Percentiles rank a stretch among this genome's conserved stretches.
Conservation (phyloP, 2,113 vertebrate species). For the Prunella himalayana region DNA sequence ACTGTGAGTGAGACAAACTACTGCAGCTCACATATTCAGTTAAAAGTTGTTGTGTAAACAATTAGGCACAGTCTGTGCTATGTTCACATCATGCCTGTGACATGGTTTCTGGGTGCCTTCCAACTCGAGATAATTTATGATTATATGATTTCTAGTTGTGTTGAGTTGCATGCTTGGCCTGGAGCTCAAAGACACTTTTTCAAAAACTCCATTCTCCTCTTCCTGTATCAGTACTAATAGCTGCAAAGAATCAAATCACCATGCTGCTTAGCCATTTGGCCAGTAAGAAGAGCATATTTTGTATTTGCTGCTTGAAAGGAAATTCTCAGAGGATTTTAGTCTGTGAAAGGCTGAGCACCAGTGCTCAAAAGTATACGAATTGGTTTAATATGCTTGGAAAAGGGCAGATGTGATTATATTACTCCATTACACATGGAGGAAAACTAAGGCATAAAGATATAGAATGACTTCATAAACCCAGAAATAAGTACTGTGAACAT, state of each 20-base stretch:
- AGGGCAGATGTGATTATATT: constrained; percentile 8
- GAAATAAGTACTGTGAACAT: background rate
- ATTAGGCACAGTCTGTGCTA: background rate
- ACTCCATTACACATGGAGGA: background rate
- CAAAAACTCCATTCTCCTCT: background rate
- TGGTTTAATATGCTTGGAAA: background rate
- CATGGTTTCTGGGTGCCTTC: background rate
- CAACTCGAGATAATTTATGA: background rate
- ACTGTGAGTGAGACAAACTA: background rate
- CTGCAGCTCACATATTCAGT: background rate
- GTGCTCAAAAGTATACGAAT: background rate
- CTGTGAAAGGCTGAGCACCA: background rate
- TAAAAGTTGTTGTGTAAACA: background rate
- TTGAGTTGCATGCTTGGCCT: background rate
- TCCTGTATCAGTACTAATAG: background rate
- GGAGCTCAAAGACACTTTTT: background rate
- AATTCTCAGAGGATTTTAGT: background rate
- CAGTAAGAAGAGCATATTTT: background rate
- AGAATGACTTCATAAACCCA: background rate
- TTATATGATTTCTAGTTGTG: background rate
- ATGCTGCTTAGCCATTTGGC: background rate
- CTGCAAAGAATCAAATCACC: background rate
- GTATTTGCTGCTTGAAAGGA: background rate
- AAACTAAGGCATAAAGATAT: constrained; percentile 7
- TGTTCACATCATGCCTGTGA: background rate